These are phyloP conservation scores for Paratrypauchen microcephalus DNA, from an alignment of 2,797 vertebrate genomes.

Conservation along the genomic window DNA sequence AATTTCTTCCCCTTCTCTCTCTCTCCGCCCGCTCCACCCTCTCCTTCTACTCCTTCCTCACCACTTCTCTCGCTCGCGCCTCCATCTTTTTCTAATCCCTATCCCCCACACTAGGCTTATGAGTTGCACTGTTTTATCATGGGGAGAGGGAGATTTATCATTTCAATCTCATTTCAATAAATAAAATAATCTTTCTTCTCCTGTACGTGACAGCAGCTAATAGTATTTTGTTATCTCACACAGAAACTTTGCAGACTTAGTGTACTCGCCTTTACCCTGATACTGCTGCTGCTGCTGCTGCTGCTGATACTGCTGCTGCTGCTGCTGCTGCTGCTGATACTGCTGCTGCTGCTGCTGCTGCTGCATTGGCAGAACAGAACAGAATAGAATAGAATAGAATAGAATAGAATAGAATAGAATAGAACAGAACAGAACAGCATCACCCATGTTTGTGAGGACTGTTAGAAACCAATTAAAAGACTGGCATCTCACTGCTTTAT, in stretches of 20 bases:
- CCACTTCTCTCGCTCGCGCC: slow-evolving; percentile 56
- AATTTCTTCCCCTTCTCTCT: slow-evolving; percentile 78
- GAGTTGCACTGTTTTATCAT: slow-evolving; percentile 97
- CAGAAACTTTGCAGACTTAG: slow-evolving; percentile 84
- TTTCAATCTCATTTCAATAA: slow-evolving; percentile 98
- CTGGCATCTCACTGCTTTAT: slow-evolving; percentile 28
- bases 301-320: slow-evolving; percentile 1
- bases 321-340: slow-evolving; percentile 23
- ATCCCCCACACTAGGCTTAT: slow-evolving; percentile 90
- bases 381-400: too few relatives aligned
- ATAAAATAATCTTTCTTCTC: slow-evolving; percentile 93
- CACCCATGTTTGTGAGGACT: slow-evolving; percentile 33
- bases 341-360: slow-evolving; percentile 35
- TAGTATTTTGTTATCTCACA: slow-evolving; percentile 92
- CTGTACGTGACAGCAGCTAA: slow-evolving; percentile 89
- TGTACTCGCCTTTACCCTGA: slow-evolving; percentile 53
- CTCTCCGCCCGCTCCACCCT: slow-evolving; percentile 62
- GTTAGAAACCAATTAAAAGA: slow-evolving; percentile 55
- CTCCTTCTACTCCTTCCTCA: slow-evolving; percentile 45
- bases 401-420: too few relatives aligned
- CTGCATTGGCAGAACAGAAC: slow-evolving; percentile 23
- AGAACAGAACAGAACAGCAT: slow-evolving; percentile 15
- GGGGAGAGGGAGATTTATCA: slow-evolving; percentile 88
- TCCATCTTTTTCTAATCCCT: slow-evolving; percentile 87
- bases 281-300: slow-evolving; percentile 44